phyloP scores from a whole-genome alignment of 2,113 vertebrate species.

The Chaetops frenatus region DNA sequence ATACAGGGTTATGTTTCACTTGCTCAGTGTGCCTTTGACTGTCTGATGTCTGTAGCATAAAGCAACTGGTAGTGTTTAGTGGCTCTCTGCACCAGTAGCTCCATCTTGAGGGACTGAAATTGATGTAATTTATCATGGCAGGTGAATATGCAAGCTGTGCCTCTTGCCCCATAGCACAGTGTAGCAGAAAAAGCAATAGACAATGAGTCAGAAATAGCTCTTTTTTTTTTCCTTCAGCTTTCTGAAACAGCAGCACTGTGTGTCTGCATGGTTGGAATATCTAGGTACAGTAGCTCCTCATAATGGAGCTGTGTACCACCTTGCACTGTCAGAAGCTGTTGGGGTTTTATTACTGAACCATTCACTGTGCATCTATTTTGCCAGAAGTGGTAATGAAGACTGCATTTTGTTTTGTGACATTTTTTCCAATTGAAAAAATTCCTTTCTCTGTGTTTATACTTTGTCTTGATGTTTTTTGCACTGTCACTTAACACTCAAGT shows the following conservation, averaged over 20 bases:
- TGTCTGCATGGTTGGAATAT: background rate
- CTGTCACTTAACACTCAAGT: background rate
- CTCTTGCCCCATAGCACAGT: background rate
- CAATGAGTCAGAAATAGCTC: background rate
- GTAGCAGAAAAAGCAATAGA: slow-evolving; percentile 25
- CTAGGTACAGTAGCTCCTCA: slow-evolving; percentile 11
- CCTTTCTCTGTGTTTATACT: background rate
- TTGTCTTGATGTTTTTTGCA: background rate
- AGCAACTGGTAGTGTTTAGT: slow-evolving; percentile 54
- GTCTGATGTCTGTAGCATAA: background rate
- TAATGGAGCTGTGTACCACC: slow-evolving; percentile 1
- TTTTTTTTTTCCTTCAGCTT: background rate
- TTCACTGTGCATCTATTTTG: background rate
- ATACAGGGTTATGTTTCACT: background rate
- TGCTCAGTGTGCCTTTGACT: background rate
- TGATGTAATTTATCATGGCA: slow-evolving; percentile 62
- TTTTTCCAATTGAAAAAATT: background rate
- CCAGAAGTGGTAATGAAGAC: background rate
- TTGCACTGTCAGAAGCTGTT: background rate
- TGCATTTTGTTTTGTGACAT: background rate
- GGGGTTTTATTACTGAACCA: background rate
- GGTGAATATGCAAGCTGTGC: slow-evolving; percentile 57
- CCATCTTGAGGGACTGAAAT: slow-evolving; percentile 36
- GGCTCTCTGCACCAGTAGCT: slow-evolving; percentile 46
- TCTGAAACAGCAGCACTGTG: background rate